A percentile compares a stretch with the other conserved stretches of the same genome.
These are phyloP conservation scores for Aphaenogaster rudis DNA, from an alignment of 1,140 invertebrate genomes.

Conservation along the genomic window DNA sequence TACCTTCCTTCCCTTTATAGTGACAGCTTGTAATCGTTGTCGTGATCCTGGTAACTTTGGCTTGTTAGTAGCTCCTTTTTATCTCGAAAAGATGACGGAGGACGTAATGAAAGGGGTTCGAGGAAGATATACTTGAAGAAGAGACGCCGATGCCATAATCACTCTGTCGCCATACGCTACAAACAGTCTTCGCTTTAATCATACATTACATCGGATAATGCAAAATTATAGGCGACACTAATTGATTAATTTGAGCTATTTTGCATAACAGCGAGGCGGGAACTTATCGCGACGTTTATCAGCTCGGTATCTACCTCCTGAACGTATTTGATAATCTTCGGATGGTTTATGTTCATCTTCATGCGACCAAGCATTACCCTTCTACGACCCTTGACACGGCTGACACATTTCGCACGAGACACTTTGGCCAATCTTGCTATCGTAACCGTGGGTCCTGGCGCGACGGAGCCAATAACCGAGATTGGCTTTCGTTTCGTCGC, in stretches of 20 bases:
- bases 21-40: slow-evolving; percentile 35
- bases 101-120: slow-evolving; percentile 2
- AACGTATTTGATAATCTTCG: slow-evolving; percentile 16
- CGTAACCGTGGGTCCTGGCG: slow-evolving; percentile 69
- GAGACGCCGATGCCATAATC: background rate
- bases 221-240: background rate
- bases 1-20: slow-evolving; percentile 38
- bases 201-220: background rate
- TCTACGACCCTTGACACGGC: slow-evolving; percentile 54
- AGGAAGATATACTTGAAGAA: slow-evolving; percentile 49
- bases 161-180: background rate
- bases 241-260: background rate
- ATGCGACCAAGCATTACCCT: slow-evolving; percentile 43
- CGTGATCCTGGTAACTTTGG: slow-evolving; percentile 59
- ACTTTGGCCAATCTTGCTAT: slow-evolving; percentile 66
- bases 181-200: background rate
- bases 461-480: slow-evolving; percentile 79
- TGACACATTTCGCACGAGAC: slow-evolving; percentile 62
- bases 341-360: slow-evolving; percentile 9
- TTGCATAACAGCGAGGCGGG: background rate
- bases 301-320: slow-evolving; percentile 1
- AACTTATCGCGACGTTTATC: background rate
- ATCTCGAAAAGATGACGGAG: slow-evolving; percentile 13
- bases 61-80: slow-evolving; percentile 68
- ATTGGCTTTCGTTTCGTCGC: slow-evolving; percentile 79